Evolutionary conservation across 2,888 invertebrate genomes (phyloP).

Genomic region (Chydorus sphaericus): DNA sequence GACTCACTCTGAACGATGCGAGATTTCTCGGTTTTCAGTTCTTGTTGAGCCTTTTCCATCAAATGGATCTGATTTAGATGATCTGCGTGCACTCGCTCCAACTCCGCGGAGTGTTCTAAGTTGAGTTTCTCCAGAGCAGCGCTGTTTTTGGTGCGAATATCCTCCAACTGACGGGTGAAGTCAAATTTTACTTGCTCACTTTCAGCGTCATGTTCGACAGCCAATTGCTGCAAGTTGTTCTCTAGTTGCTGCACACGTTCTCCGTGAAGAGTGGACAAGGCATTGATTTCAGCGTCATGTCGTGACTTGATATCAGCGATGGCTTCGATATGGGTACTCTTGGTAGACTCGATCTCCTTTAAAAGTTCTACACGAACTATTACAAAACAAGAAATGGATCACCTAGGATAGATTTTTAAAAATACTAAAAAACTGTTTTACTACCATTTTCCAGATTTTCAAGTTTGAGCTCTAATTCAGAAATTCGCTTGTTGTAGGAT

Average conservation of each 20-base stretch:
- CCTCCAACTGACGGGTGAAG: background rate
- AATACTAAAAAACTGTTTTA: too few relatives aligned
- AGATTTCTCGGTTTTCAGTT: background rate
- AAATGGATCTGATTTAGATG: background rate
- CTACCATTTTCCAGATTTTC: conserved; percentile 2
- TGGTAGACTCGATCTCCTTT: background rate
- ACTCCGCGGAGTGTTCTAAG: background rate
- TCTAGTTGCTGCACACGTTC: background rate
- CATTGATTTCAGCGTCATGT: background rate
- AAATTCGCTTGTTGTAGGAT: background rate
- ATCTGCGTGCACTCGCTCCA: background rate
- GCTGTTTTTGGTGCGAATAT: background rate
- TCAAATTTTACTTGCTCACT: conserved; percentile 7
- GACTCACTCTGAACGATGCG: background rate
- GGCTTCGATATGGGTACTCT: background rate
- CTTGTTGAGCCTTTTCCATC: background rate
- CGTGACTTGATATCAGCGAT: background rate
- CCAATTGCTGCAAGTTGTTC: conserved; percentile 6
- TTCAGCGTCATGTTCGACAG: conserved; percentile 1
- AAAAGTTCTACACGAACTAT: background rate
- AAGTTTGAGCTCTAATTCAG: background rate
- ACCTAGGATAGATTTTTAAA: background rate
- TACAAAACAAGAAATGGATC: background rate
- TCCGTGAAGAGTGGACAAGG: background rate
- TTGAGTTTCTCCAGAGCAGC: background rate